phyloP scores from a whole-genome alignment of 2,888 invertebrate genomes.

The Hedya salicella region DNA sequence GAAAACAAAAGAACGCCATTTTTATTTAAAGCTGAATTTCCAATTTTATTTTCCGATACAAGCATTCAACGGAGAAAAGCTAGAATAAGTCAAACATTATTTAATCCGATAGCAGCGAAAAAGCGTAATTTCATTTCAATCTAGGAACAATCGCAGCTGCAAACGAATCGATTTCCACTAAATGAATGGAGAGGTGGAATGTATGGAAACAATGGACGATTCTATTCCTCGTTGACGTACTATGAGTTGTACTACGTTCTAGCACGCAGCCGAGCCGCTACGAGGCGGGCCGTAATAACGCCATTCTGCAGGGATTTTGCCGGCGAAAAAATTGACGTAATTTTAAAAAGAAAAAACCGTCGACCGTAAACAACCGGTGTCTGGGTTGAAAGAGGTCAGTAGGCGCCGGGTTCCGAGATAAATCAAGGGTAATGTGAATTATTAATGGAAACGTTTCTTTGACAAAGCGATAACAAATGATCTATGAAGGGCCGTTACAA shows the following conservation, averaged over 20 bases:
- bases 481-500: background rate
- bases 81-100: conserved; percentile 1
- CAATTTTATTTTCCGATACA: background rate
- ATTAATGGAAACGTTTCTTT: conserved; percentile 21
- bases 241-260: background rate
- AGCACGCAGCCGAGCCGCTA: conserved; percentile 15
- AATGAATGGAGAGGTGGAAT: conserved; percentile 41
- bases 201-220: conserved; percentile 41
- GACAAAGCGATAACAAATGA: conserved; percentile 7
- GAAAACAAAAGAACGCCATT: conserved; percentile 11
- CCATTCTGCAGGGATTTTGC: conserved; percentile 51
- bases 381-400: conserved; percentile 44
- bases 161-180: conserved; percentile 39
- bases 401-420: conserved; percentile 27
- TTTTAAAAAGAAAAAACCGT: conserved; percentile 45
- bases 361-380: conserved; percentile 42
- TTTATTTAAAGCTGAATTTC: background rate
- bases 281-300: conserved; percentile 49
- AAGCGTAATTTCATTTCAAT: conserved; percentile 40
- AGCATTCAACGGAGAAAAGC: background rate
- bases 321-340: conserved; percentile 44
- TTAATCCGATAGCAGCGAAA: conserved; percentile 18
- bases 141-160: conserved; percentile 39
- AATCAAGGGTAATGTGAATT: conserved; percentile 42
- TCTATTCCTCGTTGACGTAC: conserved; percentile 31